These are phyloP conservation scores for Zaprionus vittiger DNA, from an alignment of 1,140 invertebrate genomes.

Conservation along the genomic window DNA sequence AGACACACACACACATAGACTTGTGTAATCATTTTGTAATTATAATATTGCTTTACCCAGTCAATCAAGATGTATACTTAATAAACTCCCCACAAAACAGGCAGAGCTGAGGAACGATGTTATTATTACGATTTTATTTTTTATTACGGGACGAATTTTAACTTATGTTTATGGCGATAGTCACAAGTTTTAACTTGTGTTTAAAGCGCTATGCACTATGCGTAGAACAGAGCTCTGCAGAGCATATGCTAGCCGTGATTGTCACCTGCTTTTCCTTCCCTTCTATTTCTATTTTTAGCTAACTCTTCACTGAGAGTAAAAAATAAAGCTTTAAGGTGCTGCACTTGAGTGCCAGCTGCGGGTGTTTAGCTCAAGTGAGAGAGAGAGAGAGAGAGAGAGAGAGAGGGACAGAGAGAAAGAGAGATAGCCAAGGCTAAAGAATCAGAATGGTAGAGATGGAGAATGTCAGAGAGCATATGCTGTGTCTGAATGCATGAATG, in stretches of 20 bases:
- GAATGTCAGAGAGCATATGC: conserved; percentile 7
- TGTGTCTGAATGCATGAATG: background rate
- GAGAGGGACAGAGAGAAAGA: background rate
- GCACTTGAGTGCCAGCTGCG: conserved; percentile 44
- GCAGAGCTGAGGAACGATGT: too few relatives aligned
- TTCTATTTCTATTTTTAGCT: conserved; percentile 15
- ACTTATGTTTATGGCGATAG: too few relatives aligned
- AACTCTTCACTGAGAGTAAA: conserved; percentile 9
- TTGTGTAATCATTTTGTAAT: conserved; percentile 17
- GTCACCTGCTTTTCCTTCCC: background rate
- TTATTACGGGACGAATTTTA: too few relatives aligned
- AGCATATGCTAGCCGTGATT: background rate
- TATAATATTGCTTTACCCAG: conserved; percentile 7
- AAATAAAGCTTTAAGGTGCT: conserved; percentile 29
- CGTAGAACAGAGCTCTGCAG: background rate
- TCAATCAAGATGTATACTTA: background rate
- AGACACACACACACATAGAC: background rate
- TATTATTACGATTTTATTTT: too few relatives aligned
- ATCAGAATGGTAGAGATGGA: background rate
- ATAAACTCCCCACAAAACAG: background rate
- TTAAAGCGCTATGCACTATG: too few relatives aligned
- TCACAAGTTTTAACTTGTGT: too few relatives aligned
- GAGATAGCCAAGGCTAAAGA: background rate
- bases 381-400: background rate
- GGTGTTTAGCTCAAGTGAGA: conserved; percentile 12